Percentiles rank a stretch among this genome's conserved stretches.
These are phyloP conservation scores for Azemiops feae DNA, from an alignment of 2,113 vertebrate genomes.

Conservation along the genomic window DNA sequence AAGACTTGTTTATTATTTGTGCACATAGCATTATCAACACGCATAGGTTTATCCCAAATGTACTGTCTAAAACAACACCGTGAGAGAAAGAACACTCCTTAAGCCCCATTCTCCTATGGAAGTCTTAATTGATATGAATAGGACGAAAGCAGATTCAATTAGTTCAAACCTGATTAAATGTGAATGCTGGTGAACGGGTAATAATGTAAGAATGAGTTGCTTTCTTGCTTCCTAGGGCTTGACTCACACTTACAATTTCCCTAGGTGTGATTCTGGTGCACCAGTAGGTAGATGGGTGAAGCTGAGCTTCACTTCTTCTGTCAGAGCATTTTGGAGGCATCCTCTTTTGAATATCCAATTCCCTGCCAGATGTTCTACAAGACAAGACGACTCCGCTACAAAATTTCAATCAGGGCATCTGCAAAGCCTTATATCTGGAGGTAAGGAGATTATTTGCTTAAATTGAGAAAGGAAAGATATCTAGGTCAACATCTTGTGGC, in stretches of 20 bases:
- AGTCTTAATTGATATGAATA: not conserved
- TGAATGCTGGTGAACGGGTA: not conserved
- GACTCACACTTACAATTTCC: not conserved
- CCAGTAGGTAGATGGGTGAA: accelerated
- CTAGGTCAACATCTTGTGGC: not conserved
- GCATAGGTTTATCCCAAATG: not conserved
- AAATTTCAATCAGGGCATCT: not conserved
- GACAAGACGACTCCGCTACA: not conserved
- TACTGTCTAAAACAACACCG: not conserved
- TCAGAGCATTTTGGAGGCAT: not conserved
- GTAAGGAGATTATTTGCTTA: not conserved
- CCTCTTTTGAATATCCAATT: not conserved
- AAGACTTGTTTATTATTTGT: not conserved
- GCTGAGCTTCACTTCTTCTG: not conserved
- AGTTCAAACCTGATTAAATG: not conserved
- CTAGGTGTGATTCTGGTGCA: not conserved
- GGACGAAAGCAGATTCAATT: not conserved
- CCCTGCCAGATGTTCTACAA: not conserved
- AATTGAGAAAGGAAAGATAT: not conserved
- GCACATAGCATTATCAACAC: not conserved
- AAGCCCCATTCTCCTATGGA: not conserved
- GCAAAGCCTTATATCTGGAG: not conserved
- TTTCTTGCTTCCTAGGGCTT: not conserved
- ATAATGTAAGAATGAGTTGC: not conserved
- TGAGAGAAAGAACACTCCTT: not conserved